Evolutionary conservation across 2,888 invertebrate genomes (phyloP), one percentile per base, ranked within the genome.

Genomic region (Sinelater perroti): DNA sequence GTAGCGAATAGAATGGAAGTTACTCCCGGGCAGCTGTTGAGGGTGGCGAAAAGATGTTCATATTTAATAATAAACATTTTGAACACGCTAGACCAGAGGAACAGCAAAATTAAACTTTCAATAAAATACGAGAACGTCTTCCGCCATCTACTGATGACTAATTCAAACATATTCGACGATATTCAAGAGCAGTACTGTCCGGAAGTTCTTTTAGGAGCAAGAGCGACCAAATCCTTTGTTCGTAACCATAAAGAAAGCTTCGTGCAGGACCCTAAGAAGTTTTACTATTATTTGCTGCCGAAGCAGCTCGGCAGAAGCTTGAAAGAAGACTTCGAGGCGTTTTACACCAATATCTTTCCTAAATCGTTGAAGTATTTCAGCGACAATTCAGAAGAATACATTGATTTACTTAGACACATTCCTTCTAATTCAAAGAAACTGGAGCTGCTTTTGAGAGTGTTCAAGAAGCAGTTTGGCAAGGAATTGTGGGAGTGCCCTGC

Each of bases 161-260:
- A 62, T 30, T 13, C 36, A 11, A 5, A 11, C 13, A 28, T 63
- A 17, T 63, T 60, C 26, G 31, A 47, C 6, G 50, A 57, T 20
- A 45, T 63, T 17, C 18, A 13, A 6, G 18, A 51, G 14, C 30
- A 44, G 26, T 50, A 61, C 20, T 33, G 38, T 2, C 35, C 42
- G 5, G n/a, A 8, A 5, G 7, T 42, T 2, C 24, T 40, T 16
- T 26, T 56, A 31, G 64, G 64, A 1, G 42, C 44, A 18, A 51
- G 56, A 10, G n/a, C 45, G 5, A 56, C 57, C 17, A 47, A 56
- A 30, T 58, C 52, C 35, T 31, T 58, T 44, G 20, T 62, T 8
- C 44, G 21, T 14, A 30, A 11, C 31, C 11, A 52, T 26, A 54
- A 50, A 4, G 42, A 56, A 1, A 26, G 50, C 11, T 5, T 64